Evolutionary conservation across 2,113 vertebrate genomes (phyloP), one percentile per base, ranked within the genome.

Genomic region (Oreochromis aureus): DNA sequence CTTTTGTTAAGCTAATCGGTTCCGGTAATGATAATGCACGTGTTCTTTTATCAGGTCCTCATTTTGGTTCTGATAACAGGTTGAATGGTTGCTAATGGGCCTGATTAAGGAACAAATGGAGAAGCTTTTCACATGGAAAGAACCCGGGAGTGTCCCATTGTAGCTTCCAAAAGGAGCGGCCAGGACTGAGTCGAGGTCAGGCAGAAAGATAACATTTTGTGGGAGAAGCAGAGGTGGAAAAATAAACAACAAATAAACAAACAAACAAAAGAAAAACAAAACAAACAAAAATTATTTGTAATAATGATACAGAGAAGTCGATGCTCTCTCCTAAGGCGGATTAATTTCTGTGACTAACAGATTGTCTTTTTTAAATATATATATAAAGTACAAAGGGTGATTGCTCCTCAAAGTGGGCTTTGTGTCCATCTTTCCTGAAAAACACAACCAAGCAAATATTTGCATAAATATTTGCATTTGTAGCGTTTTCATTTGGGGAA

Each of bases 11-110:
- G 36, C 19, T 41, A 69, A 69, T 69, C 11, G 12, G 19, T 13
- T 2, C 19, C 12, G 6, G 10, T 69, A 13, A 4, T 2, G 19
- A 2, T 32, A 32, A 32, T 0, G 19, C 11, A 13, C 11, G 2
- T 15, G 0, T 22, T 41, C 36, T 69, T 7, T 69, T 41, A 22
- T 41, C 19, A 22, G 34, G 34, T 22, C 10, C 34, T 22, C 19
- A 19, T 41, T 41, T 41, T 39, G 63, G 11, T 13, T 69, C 39
- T 66, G 7, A 12, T n/a, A 36, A 66, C 4, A 12, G 18, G 32
- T 36, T n/a, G 19, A n/a, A 66, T n/a, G 61, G 34, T 36, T 1
- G 34, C 61, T 66, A 39, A 39, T 5, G 0, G 34, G 34, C 61
- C 19, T 22, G 19, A 41, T 53, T 39, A 41, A 22, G 6, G 10